Base-by-base conservation (phyloP, 2,113 vertebrate species). In the Nerophis ophidion region DNA sequence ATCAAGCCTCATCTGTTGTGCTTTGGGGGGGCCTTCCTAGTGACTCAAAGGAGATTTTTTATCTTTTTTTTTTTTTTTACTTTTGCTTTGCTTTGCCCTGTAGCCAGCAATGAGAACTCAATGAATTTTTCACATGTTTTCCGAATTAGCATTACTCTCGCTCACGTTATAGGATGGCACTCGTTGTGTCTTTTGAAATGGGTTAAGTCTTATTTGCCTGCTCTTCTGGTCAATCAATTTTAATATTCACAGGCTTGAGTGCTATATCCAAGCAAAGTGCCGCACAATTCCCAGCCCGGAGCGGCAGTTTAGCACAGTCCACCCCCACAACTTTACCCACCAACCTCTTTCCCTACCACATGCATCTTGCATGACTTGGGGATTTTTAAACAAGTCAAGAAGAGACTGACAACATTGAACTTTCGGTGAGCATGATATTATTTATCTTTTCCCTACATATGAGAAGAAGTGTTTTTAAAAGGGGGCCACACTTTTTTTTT, bases 1-100 rank as follows among this genome's bases (percentile, higher is more conserved):
- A 76, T 78, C 67, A 64, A 71, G 83, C 66, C 84, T 81, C 85
- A 87, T 86, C 85, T 87, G 85, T 80, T 84, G 75, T 75, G 84
- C 82, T 86, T 9, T 79, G 84, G 74, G 83, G 83, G 70, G 40
- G 40, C 40, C n/a, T 63, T 26, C 19, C 62, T 66, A 5, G 16
- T 77, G 71, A 81, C 69, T 75, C 75, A 44, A 74, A 53, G 68
- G 77, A 76, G 77, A 44, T 45, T 61, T 69, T 40, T 64, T 77
- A 67, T n/a, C n/a, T n/a, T 76, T 54, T 38, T 40, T 9, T 35
- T 36, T 34, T 15, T 26, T 26, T 26, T 26, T 26, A 26, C 34
- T 36, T 8, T 40, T 19, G 36, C 38, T 68, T 47, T 48, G 76
- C 80, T 44, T 44, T 44, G 40, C 40, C 40, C 75, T 5, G 51